Conservation (phyloP, 1,140 invertebrate species). For the Trichonephila clavata region DNA sequence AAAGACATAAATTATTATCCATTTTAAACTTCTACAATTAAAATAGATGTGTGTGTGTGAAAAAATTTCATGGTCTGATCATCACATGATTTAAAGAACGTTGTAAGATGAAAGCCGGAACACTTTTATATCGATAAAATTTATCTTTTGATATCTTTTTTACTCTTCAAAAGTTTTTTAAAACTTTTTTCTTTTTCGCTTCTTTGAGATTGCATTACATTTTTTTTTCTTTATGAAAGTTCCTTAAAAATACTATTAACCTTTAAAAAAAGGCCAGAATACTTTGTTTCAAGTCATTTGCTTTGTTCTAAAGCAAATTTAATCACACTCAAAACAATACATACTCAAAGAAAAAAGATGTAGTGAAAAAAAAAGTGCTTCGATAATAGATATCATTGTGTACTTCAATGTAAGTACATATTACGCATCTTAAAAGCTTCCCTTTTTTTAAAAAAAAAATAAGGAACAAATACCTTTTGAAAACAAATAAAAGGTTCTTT, state of each 20-base stretch:
- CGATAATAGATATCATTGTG: background rate
- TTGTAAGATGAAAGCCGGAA: background rate
- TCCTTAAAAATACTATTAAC: background rate
- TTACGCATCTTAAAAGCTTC: slow-evolving; percentile 5
- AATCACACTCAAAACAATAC: slow-evolving; percentile 42
- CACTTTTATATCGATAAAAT: background rate
- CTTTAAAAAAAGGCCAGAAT: background rate
- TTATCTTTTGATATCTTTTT: slow-evolving; percentile 9
- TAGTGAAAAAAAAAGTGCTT: background rate
- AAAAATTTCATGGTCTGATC: too few species aligned
- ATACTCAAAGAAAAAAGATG: slow-evolving; percentile 9
- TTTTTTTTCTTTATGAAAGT: background rate
- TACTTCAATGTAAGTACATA: slow-evolving; percentile 7
- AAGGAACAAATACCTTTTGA: background rate
- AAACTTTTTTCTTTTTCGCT: background rate
- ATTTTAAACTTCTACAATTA: too few species aligned
- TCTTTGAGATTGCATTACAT: background rate
- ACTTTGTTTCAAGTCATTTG: background rate
- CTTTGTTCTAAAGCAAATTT: slow-evolving; percentile 18
- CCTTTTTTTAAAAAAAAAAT: background rate
- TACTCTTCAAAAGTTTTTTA: background rate
- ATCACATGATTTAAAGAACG: too few species aligned
- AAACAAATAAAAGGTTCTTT: background rate
- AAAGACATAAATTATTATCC: too few species aligned
- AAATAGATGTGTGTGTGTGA: too few species aligned